Percentiles rank a stretch among this genome's conserved stretches.
phyloP scores from a whole-genome alignment of 2,888 invertebrate genomes.

The Dynastes hyllus region DNA sequence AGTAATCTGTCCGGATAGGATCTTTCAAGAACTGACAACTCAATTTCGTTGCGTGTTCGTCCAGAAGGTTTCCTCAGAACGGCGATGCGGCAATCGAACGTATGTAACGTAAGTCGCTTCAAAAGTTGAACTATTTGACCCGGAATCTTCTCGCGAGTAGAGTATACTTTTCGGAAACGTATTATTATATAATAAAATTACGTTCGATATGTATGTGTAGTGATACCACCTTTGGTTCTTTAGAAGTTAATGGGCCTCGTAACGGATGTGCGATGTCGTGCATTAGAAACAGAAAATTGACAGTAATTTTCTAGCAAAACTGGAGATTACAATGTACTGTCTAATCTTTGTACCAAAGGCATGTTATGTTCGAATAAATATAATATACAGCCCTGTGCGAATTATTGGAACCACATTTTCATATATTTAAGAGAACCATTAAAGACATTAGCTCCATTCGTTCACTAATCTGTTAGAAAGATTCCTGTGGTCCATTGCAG shows the following conservation, averaged over 20 bases:
- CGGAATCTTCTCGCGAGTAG: slow-evolving; percentile 17
- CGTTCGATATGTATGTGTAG: slow-evolving; percentile 2
- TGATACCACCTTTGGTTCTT: slow-evolving; percentile 1
- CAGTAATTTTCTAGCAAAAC: slow-evolving; percentile 29
- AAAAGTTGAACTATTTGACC: slow-evolving; percentile 50
- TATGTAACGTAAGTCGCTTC: slow-evolving; percentile 27
- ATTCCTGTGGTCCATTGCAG: too few relatives aligned
- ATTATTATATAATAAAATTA: slow-evolving; percentile 46
- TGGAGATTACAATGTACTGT: slow-evolving; percentile 20
- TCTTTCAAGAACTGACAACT: slow-evolving; percentile 61
- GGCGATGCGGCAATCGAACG: background rate
- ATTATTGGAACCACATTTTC: too few relatives aligned
- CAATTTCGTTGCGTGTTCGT: slow-evolving; percentile 60
- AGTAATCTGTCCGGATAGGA: slow-evolving; percentile 58
- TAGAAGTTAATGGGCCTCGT: slow-evolving; percentile 19
- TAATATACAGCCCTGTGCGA: too few relatives aligned
- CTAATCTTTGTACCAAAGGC: background rate
- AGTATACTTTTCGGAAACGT: slow-evolving; percentile 38
- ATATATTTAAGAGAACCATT: too few relatives aligned
- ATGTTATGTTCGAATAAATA: too few relatives aligned
- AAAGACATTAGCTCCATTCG: too few relatives aligned
- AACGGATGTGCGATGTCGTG: slow-evolving; percentile 35
- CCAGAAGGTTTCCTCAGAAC: background rate
- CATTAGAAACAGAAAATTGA: slow-evolving; percentile 28
- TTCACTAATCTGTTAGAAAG: too few relatives aligned